Conservation (phyloP, 2,113 vertebrate genomes). For the Microtus richardsoni region DNA sequence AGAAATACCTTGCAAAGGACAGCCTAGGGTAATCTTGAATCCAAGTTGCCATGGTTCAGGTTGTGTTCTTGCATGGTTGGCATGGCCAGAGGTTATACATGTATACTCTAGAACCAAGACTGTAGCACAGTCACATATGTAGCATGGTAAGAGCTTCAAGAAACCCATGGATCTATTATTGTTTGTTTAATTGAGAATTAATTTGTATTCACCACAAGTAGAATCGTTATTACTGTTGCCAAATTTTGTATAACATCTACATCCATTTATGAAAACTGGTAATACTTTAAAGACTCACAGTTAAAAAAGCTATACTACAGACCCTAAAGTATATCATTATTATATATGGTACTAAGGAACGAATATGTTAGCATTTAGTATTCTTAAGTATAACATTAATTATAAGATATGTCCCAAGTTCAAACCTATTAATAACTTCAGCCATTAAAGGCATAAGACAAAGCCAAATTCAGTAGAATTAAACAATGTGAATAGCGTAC, state of each 20-base stretch:
- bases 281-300: background rate
- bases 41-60: background rate
- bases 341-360: slow-evolving; percentile 3
- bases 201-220: background rate
- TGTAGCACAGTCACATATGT: background rate
- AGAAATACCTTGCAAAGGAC: no score
- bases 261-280: background rate
- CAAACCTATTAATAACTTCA: background rate
- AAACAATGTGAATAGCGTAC: background rate
- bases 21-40: background rate
- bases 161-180: background rate
- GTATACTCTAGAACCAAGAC: background rate
- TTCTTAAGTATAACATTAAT: background rate
- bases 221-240: background rate
- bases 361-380: background rate
- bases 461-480: background rate
- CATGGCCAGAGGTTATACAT: background rate
- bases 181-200: background rate
- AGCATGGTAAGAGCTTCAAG: background rate
- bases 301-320: background rate
- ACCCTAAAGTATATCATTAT: background rate
- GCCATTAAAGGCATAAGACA: background rate
- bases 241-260: background rate
- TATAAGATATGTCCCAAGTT: background rate
- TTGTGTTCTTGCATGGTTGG: background rate